Base-by-base conservation (phyloP, 2,888 invertebrate species). In the Pyrrhosoma nymphula region DNA sequence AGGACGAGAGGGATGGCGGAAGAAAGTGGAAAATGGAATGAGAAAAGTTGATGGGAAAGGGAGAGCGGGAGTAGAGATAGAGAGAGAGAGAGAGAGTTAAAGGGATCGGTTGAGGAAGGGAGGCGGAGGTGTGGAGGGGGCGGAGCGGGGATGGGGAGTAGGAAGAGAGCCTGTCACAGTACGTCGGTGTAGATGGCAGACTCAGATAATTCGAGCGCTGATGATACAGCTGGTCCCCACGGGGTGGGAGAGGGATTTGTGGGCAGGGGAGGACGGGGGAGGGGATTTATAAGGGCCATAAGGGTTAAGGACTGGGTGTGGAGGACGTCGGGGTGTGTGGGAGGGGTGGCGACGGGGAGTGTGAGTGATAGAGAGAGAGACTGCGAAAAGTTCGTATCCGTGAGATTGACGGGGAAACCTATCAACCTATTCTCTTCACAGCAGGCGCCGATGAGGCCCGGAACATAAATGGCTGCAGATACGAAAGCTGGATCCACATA, bases 321-420 rank as follows among this genome's bases (percentile, higher is more conserved):
- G 47, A 20, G 47, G 47, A 47, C 47, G 56, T 1, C 12, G 23
- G 35, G 88, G 69, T 47, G 26, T 26, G 47, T 20, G 39, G 63
- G 47, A 47, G 47, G 47, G 63, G 23, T n/a, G 63, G 47, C n/a
- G 23, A 63, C 26, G 63, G 30, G 91, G 91, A 26, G 14, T 20
- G 26, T 23, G 63, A 63, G 63, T 35, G 91, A 30, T 3, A 20
- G 6, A 8, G 56, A 56, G 91, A 63, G 91, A 69, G 91, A 60
- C 63, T 39, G 69, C 75, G 69, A 69, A 69, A 93, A 93, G 93
- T 93, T 93, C 26, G 93, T 69, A 93, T 69, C 75, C 69, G 39
- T 93, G 93, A 69, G 93, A 93, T 93, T 93, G 93, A 93, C 93
- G 47, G 93, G n/a, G 93, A 93, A 93, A 93, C 93, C 93, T 93